Evolutionary conservation across 1,140 invertebrate species (phyloP), one percentile per base, ranked within the genome.

Genomic region (Eciton burchellii): DNA sequence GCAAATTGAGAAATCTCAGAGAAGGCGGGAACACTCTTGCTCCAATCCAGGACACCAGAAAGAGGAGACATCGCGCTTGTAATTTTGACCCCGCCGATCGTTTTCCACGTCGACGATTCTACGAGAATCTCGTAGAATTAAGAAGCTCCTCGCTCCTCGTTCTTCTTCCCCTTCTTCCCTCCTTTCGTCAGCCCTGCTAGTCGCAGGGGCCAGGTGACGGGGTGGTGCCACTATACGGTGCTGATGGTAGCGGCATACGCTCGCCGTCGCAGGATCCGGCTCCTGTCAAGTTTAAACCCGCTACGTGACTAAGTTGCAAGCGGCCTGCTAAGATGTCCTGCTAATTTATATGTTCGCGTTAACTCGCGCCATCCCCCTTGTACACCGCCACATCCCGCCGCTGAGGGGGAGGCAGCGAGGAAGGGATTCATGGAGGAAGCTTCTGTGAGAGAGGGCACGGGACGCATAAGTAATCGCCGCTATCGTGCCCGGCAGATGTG

Each of bases 321-420:
- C 91, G 91, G 92, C 93, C 93, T 93, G 93, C 92, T 93, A 93
- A 93, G 93, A 93, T 93, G 93, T 93, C 93, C 93, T 88, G 92
- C 93, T 93, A 93, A 93, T 93, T 93, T 93, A 93, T 93, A 93
- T 93, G 92, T 93, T 93, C 92, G 92, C 92, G 92, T 93, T 93
- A 93, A 93, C 93, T 93, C 93, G 92, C 88, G 90, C 87, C 89
- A 91, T 89, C 87, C 81, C 84, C 87, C 59, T 79, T 86, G 71
- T 82, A 71, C 74, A 82, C 81, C 86, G 68, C 82, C 63, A 65
- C 84, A 84, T 84, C 82, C 82, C 70, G 73, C 52, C 57, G 81
- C 9, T 71, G 24, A 71, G 65, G 79, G 57, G 59, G 35, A 21
- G 74, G 84, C 21, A 77, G 84, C 26, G 81, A 65, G 26, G 76